Evolutionary conservation across 2,797 vertebrate species (phyloP).

Genomic region (Glossophaga mutica): DNA sequence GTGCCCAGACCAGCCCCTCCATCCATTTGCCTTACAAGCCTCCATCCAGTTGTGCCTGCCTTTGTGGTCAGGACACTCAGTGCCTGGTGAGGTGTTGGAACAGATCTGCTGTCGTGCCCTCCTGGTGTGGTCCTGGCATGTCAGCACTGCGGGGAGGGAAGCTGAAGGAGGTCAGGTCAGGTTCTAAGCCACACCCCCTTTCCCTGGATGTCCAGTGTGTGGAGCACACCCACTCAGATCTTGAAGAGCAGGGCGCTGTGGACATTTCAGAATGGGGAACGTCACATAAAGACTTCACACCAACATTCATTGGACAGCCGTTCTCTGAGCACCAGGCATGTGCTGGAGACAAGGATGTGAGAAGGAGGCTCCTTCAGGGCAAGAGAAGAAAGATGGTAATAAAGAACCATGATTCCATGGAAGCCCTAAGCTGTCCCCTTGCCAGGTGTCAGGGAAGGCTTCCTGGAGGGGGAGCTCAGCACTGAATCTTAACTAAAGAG

Average conservation of each 20-base stretch:
- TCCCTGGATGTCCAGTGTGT: not conserved
- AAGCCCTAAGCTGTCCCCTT: not conserved
- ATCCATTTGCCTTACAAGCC: not conserved
- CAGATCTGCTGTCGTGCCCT: not conserved
- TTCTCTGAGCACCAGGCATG: not conserved
- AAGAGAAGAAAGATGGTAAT: not conserved
- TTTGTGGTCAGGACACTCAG: not conserved
- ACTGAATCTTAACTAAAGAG: not conserved
- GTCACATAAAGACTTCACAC: not conserved
- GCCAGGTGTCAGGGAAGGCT: not conserved
- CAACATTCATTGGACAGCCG: not conserved
- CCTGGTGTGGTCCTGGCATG: not conserved
- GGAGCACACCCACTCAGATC: not conserved
- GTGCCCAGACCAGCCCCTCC: not conserved
- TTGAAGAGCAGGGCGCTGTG: not conserved
- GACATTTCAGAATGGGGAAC: not conserved
- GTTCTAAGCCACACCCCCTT: not conserved
- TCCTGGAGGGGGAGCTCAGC: not conserved
- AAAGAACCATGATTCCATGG: not conserved
- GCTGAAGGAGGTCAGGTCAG: not conserved
- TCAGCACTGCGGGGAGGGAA: not conserved
- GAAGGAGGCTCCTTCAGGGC: not conserved
- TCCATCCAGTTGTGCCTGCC: not conserved
- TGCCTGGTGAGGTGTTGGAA: not conserved
- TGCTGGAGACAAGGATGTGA: not conserved